phyloP scores from a whole-genome alignment of 2,113 vertebrate genomes.

The Rhinoderma darwinii region DNA sequence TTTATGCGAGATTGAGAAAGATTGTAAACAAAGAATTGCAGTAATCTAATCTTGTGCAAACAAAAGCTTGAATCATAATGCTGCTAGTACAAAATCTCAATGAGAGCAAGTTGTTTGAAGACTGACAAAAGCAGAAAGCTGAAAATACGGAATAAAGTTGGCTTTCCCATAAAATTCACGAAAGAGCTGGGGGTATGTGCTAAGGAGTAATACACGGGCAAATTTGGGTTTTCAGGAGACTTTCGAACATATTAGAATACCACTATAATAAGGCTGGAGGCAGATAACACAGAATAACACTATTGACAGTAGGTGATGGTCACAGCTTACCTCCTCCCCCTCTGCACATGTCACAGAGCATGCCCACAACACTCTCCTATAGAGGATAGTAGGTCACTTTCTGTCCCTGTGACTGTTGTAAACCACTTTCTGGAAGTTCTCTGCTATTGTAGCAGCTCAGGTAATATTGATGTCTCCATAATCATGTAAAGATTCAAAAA shows the following conservation, averaged over 20 bases:
- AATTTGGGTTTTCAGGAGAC: not conserved
- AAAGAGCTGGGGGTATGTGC: not conserved
- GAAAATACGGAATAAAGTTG: not conserved
- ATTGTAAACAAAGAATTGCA: slow-evolving; percentile 54
- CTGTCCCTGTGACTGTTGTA: too few species aligned
- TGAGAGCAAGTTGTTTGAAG: not conserved
- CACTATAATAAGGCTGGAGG: too few species aligned
- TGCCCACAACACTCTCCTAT: too few species aligned
- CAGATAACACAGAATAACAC: too few species aligned
- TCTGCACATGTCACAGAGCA: too few species aligned
- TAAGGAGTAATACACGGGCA: not conserved
- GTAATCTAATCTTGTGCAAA: slow-evolving; percentile 58
- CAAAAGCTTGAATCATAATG: slow-evolving; percentile 53
- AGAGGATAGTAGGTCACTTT: too few species aligned
- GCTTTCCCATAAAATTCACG: not conserved
- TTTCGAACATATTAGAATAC: not conserved
- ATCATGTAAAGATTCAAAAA: too few species aligned
- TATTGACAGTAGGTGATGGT: too few species aligned
- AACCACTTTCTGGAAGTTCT: too few species aligned
- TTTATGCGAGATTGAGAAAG: slow-evolving; percentile 44
- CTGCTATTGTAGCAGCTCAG: too few species aligned
- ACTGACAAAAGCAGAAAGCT: not conserved
- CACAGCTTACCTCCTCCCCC: too few species aligned
- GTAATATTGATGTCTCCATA: too few species aligned
- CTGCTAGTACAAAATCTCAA: slow-evolving; percentile 40